Evolutionary conservation across 2,113 vertebrate species (phyloP).

Genomic region (Falco punctatus): DNA sequence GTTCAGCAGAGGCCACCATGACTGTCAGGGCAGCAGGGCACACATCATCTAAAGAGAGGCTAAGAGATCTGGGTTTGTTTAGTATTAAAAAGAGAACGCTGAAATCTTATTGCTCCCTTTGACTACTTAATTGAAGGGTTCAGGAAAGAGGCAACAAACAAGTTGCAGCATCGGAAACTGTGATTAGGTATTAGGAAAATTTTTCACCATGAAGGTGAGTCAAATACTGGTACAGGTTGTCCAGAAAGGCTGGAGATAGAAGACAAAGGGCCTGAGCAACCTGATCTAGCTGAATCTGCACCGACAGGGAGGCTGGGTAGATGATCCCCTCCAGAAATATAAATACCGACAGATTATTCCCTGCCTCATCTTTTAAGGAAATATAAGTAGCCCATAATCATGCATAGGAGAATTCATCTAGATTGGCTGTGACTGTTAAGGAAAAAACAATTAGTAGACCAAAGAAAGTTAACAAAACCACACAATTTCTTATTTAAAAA

Average conservation of each 20-base stretch:
- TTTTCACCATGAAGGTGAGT: background rate
- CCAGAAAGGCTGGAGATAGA: background rate
- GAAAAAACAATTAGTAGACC: background rate
- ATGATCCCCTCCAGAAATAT: background rate
- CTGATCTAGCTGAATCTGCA: background rate
- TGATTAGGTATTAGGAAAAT: background rate
- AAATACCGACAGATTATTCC: background rate
- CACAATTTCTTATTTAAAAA: background rate
- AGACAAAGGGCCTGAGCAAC: background rate
- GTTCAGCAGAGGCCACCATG: background rate
- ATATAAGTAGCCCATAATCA: background rate
- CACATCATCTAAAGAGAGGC: background rate
- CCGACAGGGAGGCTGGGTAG: background rate
- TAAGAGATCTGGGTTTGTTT: background rate
- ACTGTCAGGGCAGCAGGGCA: background rate
- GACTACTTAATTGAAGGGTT: background rate
- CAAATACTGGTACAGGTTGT: background rate
- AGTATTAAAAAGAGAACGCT: background rate
- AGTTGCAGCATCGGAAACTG: background rate
- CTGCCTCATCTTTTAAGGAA: background rate
- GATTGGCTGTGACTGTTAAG: background rate
- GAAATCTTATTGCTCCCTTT: background rate
- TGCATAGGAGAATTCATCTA: background rate
- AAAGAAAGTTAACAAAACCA: background rate
- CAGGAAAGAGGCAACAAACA: background rate